phyloP scores from a whole-genome alignment of 2,797 vertebrate genomes.

The Caiman crocodilus region DNA sequence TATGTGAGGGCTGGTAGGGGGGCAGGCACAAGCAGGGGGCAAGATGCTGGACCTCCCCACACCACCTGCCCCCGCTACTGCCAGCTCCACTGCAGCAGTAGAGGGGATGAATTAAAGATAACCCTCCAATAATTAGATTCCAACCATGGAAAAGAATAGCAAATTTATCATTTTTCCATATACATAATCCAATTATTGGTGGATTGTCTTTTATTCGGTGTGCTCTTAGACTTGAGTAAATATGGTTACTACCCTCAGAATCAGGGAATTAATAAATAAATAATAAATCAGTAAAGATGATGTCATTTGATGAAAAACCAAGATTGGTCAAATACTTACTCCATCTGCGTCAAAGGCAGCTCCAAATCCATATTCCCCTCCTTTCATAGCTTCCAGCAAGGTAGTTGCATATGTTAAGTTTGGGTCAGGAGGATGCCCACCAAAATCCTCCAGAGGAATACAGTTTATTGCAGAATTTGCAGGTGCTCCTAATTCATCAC shows the following conservation, averaged over 20 bases:
- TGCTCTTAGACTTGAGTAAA: too few relatives aligned
- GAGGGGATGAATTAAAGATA: too few relatives aligned
- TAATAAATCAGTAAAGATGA: background rate
- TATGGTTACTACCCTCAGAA: background rate
- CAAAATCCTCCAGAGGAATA: conserved; percentile 96
- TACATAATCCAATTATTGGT: too few relatives aligned
- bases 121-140: too few relatives aligned
- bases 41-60: too few relatives aligned
- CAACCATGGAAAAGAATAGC: too few relatives aligned
- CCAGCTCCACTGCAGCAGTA: too few relatives aligned
- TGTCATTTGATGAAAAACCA: background rate
- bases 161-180: too few relatives aligned
- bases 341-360: conserved; percentile 99
- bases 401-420: conserved; percentile 92
- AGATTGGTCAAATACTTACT: conserved; percentile 81
- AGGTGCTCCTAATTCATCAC: conserved; percentile 96
- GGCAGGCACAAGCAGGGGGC: too few relatives aligned
- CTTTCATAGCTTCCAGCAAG: conserved; percentile 96
- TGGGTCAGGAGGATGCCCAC: conserved; percentile 94
- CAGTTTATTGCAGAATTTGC: conserved; percentile 98
- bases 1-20: too few relatives aligned
- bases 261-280: conserved; percentile 11
- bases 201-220: too few relatives aligned
- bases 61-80: too few relatives aligned
- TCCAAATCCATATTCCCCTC: conserved; percentile 96